Percentiles rank a stretch among this genome's conserved stretches.
phyloP scores from a whole-genome alignment of 1,140 invertebrate genomes.

The Temnothorax longispinosus region DNA sequence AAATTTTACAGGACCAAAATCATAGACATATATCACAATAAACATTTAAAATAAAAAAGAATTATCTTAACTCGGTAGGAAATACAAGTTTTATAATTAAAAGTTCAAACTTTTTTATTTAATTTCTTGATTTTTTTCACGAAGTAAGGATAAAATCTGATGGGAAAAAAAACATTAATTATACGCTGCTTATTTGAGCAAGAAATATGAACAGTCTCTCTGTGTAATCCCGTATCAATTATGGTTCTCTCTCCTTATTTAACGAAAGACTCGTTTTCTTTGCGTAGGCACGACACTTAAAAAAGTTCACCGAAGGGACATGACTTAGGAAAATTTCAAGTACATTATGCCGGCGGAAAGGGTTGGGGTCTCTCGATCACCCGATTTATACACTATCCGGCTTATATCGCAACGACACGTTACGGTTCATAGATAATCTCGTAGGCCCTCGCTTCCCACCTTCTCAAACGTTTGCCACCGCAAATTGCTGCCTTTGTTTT shows the following conservation, averaged over 20 bases:
- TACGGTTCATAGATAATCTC: conserved; percentile 33
- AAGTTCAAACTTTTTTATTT: background rate
- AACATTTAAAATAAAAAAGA: background rate
- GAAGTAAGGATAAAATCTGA: background rate
- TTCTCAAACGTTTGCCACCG: conserved; percentile 31
- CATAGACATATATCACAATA: background rate
- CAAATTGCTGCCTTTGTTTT: conserved; percentile 39
- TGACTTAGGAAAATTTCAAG: conserved; percentile 42
- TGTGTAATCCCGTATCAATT: background rate
- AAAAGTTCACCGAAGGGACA: background rate
- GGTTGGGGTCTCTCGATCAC: conserved; percentile 3
- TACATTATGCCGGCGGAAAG: background rate
- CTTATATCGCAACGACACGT: conserved; percentile 56
- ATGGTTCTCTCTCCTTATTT: background rate
- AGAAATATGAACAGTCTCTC: background rate
- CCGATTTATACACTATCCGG: background rate
- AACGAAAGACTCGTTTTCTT: background rate
- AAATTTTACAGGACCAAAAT: background rate
- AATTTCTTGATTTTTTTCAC: background rate
- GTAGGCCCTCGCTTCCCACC: background rate
- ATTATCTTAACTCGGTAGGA: background rate
- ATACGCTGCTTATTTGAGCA: background rate
- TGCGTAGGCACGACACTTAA: conserved; percentile 24
- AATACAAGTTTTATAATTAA: background rate
- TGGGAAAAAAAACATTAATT: conserved; percentile 14